Evolutionary conservation across 2,113 vertebrate species (phyloP), one percentile per base, ranked within the genome.

Genomic region (Sphaerodactylus townsendi): DNA sequence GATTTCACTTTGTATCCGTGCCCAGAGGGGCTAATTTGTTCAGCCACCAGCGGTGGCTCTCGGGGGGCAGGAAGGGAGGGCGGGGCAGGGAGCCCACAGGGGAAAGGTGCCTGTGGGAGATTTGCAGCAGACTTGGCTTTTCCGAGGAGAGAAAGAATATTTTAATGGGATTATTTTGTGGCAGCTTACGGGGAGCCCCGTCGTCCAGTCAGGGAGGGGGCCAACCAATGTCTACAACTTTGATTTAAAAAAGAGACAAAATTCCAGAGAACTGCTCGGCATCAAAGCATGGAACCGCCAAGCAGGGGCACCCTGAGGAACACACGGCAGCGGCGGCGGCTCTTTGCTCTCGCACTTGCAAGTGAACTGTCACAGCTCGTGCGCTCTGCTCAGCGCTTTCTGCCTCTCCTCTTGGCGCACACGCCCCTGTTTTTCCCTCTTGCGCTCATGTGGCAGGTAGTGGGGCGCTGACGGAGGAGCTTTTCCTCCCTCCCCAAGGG

Each of bases 301-400:
- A n/a, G 1, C 39, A 37, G 48, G 65, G n/a, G 75, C 64, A 59
- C 66, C 39, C 68, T 84, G 76, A 84, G 83, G 83, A n/a, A 84
- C 75, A 84, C 66, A n/a, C n/a, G n/a, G n/a, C n/a, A n/a, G n/a
- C n/a, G n/a, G n/a, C n/a, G 35, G 33, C 68, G 11, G 39, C 75
- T 76, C 44, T 70, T 19, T 6, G 39, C 75, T 76, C 44, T 70
- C 19, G 11, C 23, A 1, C 50, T 78, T 35, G 59, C 50, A 4
- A 4, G 41, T 71, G 33, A 78, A 62, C 37, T 35, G 39, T 70
- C 13, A n/a, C 35, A 62, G 66, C 59, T 44, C 17, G 3, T 21
- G 7, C 46, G 46, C 25, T 73, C 71, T 83, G 59, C 56, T 25
- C 44, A 30, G 35, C 10, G 69, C 7, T 21, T 68, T 33, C n/a